phyloP scores from a whole-genome alignment of 1,140 invertebrate species.

The Sipha flava region DNA sequence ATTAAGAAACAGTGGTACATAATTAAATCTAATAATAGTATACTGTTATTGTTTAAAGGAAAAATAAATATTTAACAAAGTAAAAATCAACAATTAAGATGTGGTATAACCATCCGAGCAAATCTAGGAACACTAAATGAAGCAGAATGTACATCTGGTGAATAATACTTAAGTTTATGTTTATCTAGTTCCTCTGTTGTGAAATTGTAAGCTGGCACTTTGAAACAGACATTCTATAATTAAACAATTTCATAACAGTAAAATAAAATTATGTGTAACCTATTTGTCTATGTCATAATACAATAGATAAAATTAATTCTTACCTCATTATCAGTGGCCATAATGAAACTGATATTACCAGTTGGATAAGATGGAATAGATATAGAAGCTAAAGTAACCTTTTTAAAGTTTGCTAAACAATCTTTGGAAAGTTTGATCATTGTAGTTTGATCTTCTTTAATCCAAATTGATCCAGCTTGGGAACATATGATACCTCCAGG shows the following conservation, averaged over 20 bases:
- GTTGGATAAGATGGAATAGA: conserved; percentile 94
- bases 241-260: background rate
- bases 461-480: conserved; percentile 89
- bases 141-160: conserved; percentile 67
- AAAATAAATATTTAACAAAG: background rate
- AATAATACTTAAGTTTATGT: conserved; percentile 82
- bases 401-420: conserved; percentile 67
- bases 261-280: background rate
- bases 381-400: conserved; percentile 66
- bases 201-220: conserved; percentile 59
- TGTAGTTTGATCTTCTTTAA: conserved; percentile 57
- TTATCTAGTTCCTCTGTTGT: conserved; percentile 57
- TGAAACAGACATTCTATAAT: conserved; percentile 57
- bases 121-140: conserved; percentile 84
- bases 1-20: too few relatives aligned
- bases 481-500: conserved; percentile 83
- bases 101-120: conserved; percentile 48
- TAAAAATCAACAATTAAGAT: conserved; percentile 12
- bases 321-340: conserved; percentile 59
- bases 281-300: background rate
- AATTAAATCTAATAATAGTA: background rate
- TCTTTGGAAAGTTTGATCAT: conserved; percentile 67
- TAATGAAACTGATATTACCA: conserved; percentile 88
- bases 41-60: background rate
- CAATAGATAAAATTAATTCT: conserved; percentile 33